These are phyloP conservation scores for Eulemur macaco DNA, from an alignment of 2,113 vertebrate genomes.

Conservation along the genomic window DNA sequence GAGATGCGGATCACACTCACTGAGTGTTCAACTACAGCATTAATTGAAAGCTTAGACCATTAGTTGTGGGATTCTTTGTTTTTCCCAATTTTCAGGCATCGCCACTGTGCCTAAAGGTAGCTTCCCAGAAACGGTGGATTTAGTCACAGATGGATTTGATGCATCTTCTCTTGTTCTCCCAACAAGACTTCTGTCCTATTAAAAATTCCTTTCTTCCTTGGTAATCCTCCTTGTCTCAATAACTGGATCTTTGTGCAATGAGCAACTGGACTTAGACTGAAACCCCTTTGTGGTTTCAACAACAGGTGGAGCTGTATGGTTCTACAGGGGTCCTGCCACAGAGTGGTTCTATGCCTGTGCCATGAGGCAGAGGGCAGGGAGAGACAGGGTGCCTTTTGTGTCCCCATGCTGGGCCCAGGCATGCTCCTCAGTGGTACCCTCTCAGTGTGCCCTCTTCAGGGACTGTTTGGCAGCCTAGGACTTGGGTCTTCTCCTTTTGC, in stretches of 20 bases:
- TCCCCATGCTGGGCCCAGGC: not conserved
- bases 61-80: slow-evolving; percentile 9
- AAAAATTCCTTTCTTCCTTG: too few species aligned
- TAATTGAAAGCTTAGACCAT: not conserved
- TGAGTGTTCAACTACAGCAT: not conserved
- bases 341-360: not conserved
- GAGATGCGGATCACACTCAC: not conserved
- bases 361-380: not conserved
- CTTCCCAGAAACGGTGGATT: too few species aligned
- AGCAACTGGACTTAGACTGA: too few species aligned
- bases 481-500: not conserved
- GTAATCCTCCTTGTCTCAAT: too few species aligned
- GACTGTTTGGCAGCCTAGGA: too few species aligned
- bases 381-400: not conserved
- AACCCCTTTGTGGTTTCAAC: too few species aligned
- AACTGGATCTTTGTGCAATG: too few species aligned
- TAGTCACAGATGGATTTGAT: too few species aligned
- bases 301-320: too few species aligned
- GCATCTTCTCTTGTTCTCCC: too few species aligned
- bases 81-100: not conserved
- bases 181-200: too few species aligned
- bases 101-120: not conserved
- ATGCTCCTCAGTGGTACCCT: not conserved
- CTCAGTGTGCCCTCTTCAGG: not conserved
- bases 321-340: fast-evolving